Conservation (phyloP, 2,797 vertebrate species). For the Rhinatrema bivittatum region DNA sequence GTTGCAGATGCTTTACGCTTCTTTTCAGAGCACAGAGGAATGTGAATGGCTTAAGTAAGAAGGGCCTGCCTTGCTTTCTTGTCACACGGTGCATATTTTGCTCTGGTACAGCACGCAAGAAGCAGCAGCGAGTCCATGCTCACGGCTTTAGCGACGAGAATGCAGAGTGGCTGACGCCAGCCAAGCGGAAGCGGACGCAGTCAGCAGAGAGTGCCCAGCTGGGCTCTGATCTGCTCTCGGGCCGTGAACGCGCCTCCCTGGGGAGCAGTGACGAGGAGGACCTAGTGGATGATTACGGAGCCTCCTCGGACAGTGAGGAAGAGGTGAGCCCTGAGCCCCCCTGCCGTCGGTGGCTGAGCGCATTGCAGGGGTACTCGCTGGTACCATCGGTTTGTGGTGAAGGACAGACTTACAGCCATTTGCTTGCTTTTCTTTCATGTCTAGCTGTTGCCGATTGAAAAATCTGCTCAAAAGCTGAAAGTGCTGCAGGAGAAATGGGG, state of each 20-base stretch:
- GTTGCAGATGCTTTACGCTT: too few species aligned
- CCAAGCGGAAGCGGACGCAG: constrained; percentile 53
- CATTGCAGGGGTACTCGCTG: too few species aligned
- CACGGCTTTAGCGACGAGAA: constrained; percentile 39
- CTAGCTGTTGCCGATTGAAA: constrained; percentile 91
- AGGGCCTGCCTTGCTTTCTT: too few species aligned
- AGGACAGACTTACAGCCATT: too few species aligned
- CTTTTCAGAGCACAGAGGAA: too few species aligned
- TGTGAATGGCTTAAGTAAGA: too few species aligned
- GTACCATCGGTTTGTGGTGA: neutral
- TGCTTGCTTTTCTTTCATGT: neutral
- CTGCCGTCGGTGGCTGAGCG: too few species aligned
- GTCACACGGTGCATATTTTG: too few species aligned
- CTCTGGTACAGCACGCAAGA: too few species aligned
- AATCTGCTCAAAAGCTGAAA: constrained; percentile 78
- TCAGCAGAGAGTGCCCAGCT: constrained; percentile 22
- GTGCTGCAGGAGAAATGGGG: constrained; percentile 5
- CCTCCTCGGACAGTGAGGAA: constrained; percentile 46
- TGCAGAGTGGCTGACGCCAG: constrained; percentile 57
- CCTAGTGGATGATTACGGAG: constrained; percentile 58
- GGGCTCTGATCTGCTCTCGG: too few species aligned
- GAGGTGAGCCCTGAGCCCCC: too few species aligned
- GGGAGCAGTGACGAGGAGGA: constrained; percentile 39
- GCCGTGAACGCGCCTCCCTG: constrained; percentile 28
- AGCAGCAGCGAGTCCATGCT: neutral